These are phyloP conservation scores for Leucosticte australis DNA, from an alignment of 2,113 vertebrate genomes.

Conservation along the genomic window DNA sequence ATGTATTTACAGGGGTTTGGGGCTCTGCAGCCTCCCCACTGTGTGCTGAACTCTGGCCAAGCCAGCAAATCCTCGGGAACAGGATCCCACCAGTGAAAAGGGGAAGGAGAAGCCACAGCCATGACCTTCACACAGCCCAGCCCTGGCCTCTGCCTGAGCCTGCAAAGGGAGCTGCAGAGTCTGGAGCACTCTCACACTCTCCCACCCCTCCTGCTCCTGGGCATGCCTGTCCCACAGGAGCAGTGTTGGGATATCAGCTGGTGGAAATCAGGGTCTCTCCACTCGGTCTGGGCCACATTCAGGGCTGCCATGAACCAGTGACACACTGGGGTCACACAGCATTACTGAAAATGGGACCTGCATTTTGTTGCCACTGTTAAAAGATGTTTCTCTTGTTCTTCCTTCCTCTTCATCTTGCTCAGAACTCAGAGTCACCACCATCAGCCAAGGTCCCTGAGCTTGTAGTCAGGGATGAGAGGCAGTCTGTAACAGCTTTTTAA, in stretches of 20 bases:
- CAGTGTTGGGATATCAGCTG: rapidly evolving
- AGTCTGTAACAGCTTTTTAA: neutral
- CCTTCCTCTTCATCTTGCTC: neutral
- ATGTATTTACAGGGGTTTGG: neutral
- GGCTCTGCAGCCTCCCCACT: neutral
- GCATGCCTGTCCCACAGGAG: neutral
- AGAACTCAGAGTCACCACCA: neutral
- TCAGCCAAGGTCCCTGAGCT: neutral
- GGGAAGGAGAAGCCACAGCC: neutral
- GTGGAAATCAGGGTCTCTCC: neutral
- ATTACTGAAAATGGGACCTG: neutral
- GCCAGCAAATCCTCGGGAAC: neutral
- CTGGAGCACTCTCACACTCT: neutral
- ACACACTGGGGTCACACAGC: neutral
- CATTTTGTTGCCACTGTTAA: neutral
- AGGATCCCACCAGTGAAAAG: neutral
- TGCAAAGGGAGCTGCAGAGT: neutral
- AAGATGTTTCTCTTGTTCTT: neutral
- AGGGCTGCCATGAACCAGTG: neutral
- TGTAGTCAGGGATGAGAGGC: neutral
- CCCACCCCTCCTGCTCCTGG: neutral
- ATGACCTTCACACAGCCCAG: neutral
- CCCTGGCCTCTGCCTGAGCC: neutral
- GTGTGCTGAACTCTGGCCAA: neutral
- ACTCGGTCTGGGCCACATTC: neutral